Evolutionary conservation across 2,888 invertebrate genomes (phyloP).

Genomic region (Synanthedon tipuliformis): DNA sequence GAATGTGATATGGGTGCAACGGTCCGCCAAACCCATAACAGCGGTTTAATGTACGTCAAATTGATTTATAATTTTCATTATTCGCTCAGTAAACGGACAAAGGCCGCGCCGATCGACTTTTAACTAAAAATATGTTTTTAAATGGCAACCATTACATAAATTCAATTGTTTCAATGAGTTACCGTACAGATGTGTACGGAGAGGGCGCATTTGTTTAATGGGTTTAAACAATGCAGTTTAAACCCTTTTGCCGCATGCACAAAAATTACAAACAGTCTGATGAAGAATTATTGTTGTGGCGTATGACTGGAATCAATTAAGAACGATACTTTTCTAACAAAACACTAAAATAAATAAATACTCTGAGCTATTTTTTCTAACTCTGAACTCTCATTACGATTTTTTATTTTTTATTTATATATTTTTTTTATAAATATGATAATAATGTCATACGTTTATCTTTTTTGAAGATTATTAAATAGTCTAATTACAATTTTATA

Average conservation of each 20-base stretch:
- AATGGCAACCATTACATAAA: background rate
- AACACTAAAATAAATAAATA: no score
- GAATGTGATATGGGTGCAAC: background rate
- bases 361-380: no score
- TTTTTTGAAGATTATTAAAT: no score
- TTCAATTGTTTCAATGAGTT: slow-evolving; percentile 5
- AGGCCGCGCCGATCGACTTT: background rate
- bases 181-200: background rate
- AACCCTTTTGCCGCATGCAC: background rate
- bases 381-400: no score
- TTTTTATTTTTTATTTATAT: no score
- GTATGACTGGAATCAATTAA: no score
- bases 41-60: slow-evolving; percentile 16
- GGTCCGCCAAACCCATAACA: slow-evolving; percentile 8
- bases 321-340: no score
- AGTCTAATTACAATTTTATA: no score
- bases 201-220: background rate
- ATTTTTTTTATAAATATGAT: no score
- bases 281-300: no score
- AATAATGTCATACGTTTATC: no score
- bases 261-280: background rate
- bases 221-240: background rate
- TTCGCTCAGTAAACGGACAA: slow-evolving; percentile 12
- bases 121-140: background rate
- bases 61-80: slow-evolving; percentile 28